Evolutionary conservation across 2,113 vertebrate species (phyloP), one percentile per base, ranked within the genome.

Genomic region (Macquaria ambigua): DNA sequence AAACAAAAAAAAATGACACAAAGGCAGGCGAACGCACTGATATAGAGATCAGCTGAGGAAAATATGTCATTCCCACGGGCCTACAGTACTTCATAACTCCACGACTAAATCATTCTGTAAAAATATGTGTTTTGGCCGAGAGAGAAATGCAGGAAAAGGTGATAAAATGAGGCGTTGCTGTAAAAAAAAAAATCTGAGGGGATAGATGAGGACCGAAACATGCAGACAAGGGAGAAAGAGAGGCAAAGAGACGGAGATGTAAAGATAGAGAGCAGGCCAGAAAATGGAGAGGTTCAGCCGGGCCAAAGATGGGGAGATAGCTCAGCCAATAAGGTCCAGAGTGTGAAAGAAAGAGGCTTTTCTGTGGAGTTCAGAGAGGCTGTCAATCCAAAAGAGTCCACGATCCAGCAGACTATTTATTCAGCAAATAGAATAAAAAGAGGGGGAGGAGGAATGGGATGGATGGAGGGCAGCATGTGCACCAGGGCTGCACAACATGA

Each of bases 291-390:
- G 71, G 61, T 82, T 74, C 1, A 78, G 48, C n/a, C 1, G 43
- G 83, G 86, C 86, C 88, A 86, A 73, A 91, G 92, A 94, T 94
- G 78, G 46, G 81, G 84, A 55, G 90, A 93, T 95, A 90, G n/a
- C 39, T 41, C 58, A 31, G 53, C 74, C 80, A 87, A 66, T 77
- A 70, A 89, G 79, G 67, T 74, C 58, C 66, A 80, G 52, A 73
- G 84, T 83, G 81, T 52, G 85, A 86, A 90, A 89, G 79, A 89
- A 81, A 89, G 85, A 84, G 2, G 73, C 79, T 87, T 77, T 90
- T 90, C 84, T 89, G 74, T 74, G 18, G 77, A 85, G 66, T 67
- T 74, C 68, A 81, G 80, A 61, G 59, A 56, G 46, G 41, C 77
- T 87, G 86, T 85, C 89, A 18, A 41, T 79, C 15, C 21, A 63